Evolutionary conservation across 2,113 vertebrate genomes (phyloP).

Genomic region (Clarias batrachus): DNA sequence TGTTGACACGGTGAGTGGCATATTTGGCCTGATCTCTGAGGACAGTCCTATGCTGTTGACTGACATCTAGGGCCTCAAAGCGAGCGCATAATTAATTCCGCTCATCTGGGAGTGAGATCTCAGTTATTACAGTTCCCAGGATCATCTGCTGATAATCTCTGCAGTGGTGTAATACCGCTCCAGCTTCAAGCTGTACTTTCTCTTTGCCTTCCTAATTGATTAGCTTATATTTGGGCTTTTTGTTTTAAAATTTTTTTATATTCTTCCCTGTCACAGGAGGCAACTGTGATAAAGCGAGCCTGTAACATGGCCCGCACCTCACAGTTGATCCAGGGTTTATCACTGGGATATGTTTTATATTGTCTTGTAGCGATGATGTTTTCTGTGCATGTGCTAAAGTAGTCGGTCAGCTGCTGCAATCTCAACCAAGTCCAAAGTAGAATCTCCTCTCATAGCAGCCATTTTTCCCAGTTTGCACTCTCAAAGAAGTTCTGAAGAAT

Average conservation of each 20-base stretch:
- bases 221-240: background rate
- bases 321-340: constrained; percentile 12
- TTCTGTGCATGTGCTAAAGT: constrained; percentile 6
- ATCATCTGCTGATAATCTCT: constrained; percentile 9
- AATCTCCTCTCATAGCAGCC: background rate
- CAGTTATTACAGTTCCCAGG: background rate
- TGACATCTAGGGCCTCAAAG: background rate
- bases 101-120: background rate
- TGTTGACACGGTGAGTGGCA: background rate
- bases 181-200: background rate
- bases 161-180: background rate
- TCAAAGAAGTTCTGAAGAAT: background rate
- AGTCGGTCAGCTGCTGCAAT: background rate
- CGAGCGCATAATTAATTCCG: background rate
- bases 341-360: background rate
- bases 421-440: background rate
- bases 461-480: background rate
- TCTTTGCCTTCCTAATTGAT: background rate
- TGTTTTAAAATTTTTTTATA: background rate
- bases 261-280: background rate
- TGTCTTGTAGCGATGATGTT: background rate
- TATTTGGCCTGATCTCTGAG: background rate
- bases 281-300: background rate
- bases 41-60: no score
- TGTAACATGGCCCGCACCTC: background rate